Conservation (phyloP, 2,888 invertebrate species). For the Agrilus biguttatus region DNA sequence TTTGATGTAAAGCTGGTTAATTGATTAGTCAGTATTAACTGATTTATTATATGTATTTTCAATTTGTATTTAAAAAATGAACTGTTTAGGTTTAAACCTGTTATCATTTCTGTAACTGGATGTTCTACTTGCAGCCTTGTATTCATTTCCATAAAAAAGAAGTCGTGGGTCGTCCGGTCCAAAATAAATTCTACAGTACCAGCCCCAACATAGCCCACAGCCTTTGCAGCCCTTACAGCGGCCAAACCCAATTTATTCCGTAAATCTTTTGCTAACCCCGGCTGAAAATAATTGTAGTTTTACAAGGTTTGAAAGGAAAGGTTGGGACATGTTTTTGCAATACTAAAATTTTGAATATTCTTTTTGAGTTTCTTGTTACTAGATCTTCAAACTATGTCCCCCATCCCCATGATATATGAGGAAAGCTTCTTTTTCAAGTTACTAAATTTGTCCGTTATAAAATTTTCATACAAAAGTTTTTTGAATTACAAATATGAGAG, state of each 20-base stretch:
- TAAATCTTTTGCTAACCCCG: conserved; percentile 65
- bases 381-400: too few species aligned
- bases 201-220: conserved; percentile 93
- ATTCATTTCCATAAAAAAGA: conserved; percentile 99
- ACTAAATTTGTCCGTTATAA: too few species aligned
- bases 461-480: too few species aligned
- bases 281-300: conserved; percentile 37
- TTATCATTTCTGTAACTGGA: conserved; percentile 96
- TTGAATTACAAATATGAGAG: too few species aligned
- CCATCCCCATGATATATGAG: too few species aligned
- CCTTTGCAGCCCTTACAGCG: conserved; percentile 85
- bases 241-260: conserved; percentile 70
- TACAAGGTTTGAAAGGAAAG: neutral
- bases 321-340: neutral
- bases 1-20: too few species aligned
- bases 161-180: conserved; percentile 69
- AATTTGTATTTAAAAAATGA: too few species aligned
- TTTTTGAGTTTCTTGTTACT: too few species aligned
- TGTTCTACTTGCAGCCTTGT: conserved; percentile 92
- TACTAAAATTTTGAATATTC: too few species aligned
- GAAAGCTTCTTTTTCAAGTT: too few species aligned
- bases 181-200: conserved; percentile 98
- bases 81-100: conserved; percentile 35
- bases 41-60: too few species aligned
- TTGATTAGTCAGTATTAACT: too few species aligned